Evolutionary conservation across 2,888 invertebrate genomes (phyloP).

Genomic region (Anthrax anthrax): DNA sequence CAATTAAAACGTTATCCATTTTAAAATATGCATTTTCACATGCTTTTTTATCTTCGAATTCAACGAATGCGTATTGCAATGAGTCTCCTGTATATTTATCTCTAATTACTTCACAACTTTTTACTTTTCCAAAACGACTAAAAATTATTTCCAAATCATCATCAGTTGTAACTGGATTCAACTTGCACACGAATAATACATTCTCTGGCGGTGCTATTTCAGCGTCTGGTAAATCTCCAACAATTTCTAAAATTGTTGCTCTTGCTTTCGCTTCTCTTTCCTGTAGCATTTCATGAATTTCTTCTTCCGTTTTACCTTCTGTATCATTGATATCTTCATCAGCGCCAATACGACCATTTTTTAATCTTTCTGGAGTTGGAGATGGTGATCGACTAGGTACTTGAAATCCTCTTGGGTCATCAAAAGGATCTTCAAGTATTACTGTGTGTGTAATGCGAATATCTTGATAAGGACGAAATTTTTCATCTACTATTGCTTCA

Average conservation of each 20-base stretch:
- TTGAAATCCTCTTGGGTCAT: slow-evolving; percentile 65
- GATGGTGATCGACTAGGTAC: slow-evolving; percentile 80
- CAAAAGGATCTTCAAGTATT: slow-evolving; percentile 89
- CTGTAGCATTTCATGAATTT: slow-evolving; percentile 75
- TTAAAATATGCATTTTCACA: slow-evolving; percentile 99
- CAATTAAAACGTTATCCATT: slow-evolving; percentile 99
- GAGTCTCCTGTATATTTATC: slow-evolving; percentile 89
- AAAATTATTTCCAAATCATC: slow-evolving; percentile 97
- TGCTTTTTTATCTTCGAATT: slow-evolving; percentile 80
- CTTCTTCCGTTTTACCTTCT: slow-evolving; percentile 66
- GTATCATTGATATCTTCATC: slow-evolving; percentile 89
- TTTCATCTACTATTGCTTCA: slow-evolving; percentile 82
- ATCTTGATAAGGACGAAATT: slow-evolving; percentile 84
- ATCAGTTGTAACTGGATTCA: slow-evolving; percentile 95
- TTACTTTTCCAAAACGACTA: slow-evolving; percentile 86
- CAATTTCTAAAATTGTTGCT: slow-evolving; percentile 95
- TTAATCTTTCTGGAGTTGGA: slow-evolving; percentile 63
- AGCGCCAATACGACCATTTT: slow-evolving; percentile 78
- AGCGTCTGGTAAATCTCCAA: slow-evolving; percentile 93
- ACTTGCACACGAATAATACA: slow-evolving; percentile 96
- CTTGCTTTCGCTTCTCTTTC: slow-evolving; percentile 90
- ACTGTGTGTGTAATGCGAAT: slow-evolving; percentile 94
- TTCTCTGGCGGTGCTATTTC: slow-evolving; percentile 98
- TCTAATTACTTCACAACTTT: slow-evolving; percentile 89
- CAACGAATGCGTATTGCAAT: slow-evolving; percentile 96